These are phyloP conservation scores for Andrena bucephala DNA, from an alignment of 2,888 invertebrate genomes.

Conservation along the genomic window DNA sequence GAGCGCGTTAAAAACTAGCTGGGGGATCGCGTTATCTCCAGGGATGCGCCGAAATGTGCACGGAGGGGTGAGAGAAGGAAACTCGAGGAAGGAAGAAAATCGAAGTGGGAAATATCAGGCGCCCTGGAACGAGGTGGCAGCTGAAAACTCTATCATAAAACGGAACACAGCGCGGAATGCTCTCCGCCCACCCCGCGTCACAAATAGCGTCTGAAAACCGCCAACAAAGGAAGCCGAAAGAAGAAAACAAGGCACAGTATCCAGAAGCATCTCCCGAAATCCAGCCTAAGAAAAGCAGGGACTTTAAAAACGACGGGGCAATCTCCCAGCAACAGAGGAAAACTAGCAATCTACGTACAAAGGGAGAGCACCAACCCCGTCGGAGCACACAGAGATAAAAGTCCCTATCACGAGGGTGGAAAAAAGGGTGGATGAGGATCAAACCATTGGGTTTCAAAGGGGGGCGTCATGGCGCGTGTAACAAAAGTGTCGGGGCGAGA, in stretches of 20 bases:
- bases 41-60: neutral
- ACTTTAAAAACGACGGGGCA: too few relatives aligned
- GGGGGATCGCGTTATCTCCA: too few relatives aligned
- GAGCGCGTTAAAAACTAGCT: too few relatives aligned
- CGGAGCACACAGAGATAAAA: neutral
- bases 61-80: neutral
- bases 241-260: too few relatives aligned
- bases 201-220: too few relatives aligned
- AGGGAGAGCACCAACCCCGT: neutral
- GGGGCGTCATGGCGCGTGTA: neutral
- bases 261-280: too few relatives aligned
- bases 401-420: neutral
- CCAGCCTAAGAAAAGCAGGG: too few relatives aligned
- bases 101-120: neutral
- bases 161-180: neutral
- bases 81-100: conserved; percentile 8
- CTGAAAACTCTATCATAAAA: neutral
- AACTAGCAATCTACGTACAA: neutral
- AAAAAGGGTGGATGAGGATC: neutral
- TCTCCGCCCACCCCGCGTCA: neutral
- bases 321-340: too few relatives aligned
- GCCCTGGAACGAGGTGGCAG: neutral
- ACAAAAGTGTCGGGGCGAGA: neutral
- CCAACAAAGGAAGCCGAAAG: too few relatives aligned
- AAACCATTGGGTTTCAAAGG: neutral